Evolutionary conservation across 1,140 invertebrate species (phyloP), one percentile per base, ranked within the genome.

Genomic region (Platorchestia sp.): DNA sequence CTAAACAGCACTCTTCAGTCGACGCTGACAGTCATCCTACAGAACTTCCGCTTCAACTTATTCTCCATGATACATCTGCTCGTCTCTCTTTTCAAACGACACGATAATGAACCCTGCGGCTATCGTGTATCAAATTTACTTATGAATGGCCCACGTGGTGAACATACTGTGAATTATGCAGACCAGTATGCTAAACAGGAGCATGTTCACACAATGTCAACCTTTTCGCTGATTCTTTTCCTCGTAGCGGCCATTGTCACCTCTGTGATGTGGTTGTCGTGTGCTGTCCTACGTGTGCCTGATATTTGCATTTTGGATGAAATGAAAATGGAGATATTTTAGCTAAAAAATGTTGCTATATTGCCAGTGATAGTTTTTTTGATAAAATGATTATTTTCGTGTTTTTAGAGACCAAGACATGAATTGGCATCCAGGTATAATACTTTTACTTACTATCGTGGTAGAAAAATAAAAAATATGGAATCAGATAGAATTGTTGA

Each of bases 121-220:
- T 89, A 45, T 44, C 45, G 40, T n/a, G 45, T 44, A 93, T 93
- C 91, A 93, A 45, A 93, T 93, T 44, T 93, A 93, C 91, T n/a
- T 45, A 93, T 93, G 91, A 93, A 93, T 93, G 91, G 45, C 91
- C 5, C 91, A 93, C 91, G 91, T 93, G 91, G 91, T 93, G 91
- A n/a, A 45, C 43, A 93, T 45, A 47, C 36, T 93, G 91, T 93
- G 44, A 45, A 44, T 45, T 45, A 93, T 93, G 91, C 91, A 93
- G 91, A 47, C 43, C 91, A 45, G 91, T 93, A 93, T 93, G 91
- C 91, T 93, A 93, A 93, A 93, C 91, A 93, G 91, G 40, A 36
- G 43, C 45, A 93, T 89, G 87, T 42, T 89, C 87, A 27, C 87
- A 89, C 87, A 89, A 89, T 89, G 87, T 89, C 87, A 89, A 75